Evolutionary conservation across 2,797 vertebrate species (phyloP), one percentile per base, ranked within the genome.

Genomic region (Lates japonicus): DNA sequence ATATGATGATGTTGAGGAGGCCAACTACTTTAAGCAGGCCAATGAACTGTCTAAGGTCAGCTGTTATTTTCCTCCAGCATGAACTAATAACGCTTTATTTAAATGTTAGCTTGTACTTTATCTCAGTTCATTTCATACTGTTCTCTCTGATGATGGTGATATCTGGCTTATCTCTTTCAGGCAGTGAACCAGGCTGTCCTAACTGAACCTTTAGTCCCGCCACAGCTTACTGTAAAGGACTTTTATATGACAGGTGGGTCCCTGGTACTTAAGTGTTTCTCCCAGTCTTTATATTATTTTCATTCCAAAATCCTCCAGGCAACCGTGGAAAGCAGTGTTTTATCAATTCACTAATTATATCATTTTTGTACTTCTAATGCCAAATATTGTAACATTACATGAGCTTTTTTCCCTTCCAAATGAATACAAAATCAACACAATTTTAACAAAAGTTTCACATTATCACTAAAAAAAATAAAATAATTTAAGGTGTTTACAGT

Each of bases 221-320:
- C 96, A 83, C 96, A 97, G 89, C 95, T 97, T 78, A 97, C 97
- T 76, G 95, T 97, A 87, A 97, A 95, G 91, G 97, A 98, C 91
- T 97, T 98, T 76, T 98, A 97, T 78, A 97, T 97, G 97, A 98
- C 97, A 94, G 97, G 97, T 97, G 92, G 39, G 95, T 90, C 33
- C 57, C 51, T 52, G 35, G 3, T 64, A 20, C 65, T 68, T n/a
- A 44, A 20, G 13, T 31, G 31, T 14, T 33, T 49, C 17, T 54
- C 9, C 16, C 19, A 8, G n/a, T 37, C 9, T 35, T 22, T 49
- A 68, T 63, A 3, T 54, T 42, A 42, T 35, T 66, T 61, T 76
- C 6, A 61, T 61, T 69, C 6, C 7, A 63, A 54, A 69, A 6
- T 51, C 42, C 19, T 62, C 10, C 25, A 33, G 8, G 48, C 10